phyloP scores from a whole-genome alignment of 2,888 invertebrate genomes.

The Hedychridium roseum region DNA sequence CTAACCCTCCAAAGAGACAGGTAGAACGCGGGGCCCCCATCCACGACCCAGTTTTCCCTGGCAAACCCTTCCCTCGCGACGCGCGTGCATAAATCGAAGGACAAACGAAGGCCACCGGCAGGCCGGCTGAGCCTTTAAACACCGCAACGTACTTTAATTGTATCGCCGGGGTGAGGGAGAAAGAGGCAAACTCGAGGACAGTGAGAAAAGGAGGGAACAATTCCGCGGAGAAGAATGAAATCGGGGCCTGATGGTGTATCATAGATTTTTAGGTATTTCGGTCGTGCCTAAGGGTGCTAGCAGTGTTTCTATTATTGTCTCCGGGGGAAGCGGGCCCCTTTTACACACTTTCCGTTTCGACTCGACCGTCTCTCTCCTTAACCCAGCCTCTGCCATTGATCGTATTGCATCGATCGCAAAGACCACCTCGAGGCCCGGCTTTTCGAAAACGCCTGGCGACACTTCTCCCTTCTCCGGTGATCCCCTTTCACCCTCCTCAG shows the following conservation, averaged over 20 bases:
- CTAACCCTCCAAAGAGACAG: too few species aligned
- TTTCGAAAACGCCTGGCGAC: constrained; percentile 28
- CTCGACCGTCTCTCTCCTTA: constrained; percentile 8
- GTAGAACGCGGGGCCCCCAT: too few species aligned
- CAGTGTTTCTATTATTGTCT: constrained; percentile 63
- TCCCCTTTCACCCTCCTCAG: constrained; percentile 1
- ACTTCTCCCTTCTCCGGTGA: constrained; percentile 14
- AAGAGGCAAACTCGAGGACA: constrained; percentile 7
- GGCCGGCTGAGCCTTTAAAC: constrained; percentile 29
- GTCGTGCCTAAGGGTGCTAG: constrained; percentile 42
- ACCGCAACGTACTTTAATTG: constrained; percentile 62
- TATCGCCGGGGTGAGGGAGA: constrained; percentile 37
- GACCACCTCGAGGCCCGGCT: constrained; percentile 9
- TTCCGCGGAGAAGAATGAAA: constrained; percentile 18
- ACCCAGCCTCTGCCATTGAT: constrained; percentile 25
- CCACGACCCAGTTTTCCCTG: too few species aligned
- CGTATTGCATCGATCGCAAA: background rate
- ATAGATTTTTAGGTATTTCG: constrained; percentile 52
- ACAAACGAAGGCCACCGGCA: constrained; percentile 25
- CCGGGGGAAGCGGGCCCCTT: constrained; percentile 42
- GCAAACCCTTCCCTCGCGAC: too few species aligned
- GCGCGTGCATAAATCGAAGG: constrained; percentile 52
- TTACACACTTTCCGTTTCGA: constrained; percentile 3
- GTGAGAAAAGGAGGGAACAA: constrained; percentile 10
- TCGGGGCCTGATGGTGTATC: constrained; percentile 31